These are phyloP conservation scores for Ptychodera flava DNA, from an alignment of 35 echinoderm and acorn worm genomes.

Conservation along the genomic window DNA sequence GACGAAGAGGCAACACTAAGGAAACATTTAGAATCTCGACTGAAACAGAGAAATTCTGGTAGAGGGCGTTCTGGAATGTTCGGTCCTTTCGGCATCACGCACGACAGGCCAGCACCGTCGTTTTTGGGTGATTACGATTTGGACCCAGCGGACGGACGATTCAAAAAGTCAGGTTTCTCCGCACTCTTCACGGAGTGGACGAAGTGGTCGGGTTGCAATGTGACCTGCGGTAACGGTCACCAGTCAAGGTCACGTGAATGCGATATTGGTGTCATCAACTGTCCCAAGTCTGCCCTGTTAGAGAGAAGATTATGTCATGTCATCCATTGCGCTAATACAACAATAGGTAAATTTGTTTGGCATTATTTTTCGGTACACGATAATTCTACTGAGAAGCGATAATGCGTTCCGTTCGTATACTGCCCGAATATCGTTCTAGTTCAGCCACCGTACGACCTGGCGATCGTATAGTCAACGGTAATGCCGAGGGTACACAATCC, in stretches of 20 bases:
- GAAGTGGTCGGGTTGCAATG: not conserved
- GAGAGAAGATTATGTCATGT: not conserved
- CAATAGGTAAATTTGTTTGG: not conserved
- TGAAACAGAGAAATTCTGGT: not conserved
- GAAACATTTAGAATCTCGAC: not conserved
- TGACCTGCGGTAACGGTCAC: not conserved
- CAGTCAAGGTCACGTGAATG: not conserved
- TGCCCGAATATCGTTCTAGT: too few relatives aligned
- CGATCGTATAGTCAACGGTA: too few relatives aligned
- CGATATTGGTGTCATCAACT: not conserved
- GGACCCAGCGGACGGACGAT: too few relatives aligned
- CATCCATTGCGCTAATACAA: not conserved
- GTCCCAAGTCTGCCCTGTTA: not conserved
- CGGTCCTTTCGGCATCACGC: too few relatives aligned
- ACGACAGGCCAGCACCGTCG: too few relatives aligned
- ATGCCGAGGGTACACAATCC: too few relatives aligned
- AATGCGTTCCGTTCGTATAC: too few relatives aligned
- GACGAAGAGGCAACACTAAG: not conserved
- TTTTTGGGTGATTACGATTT: too few relatives aligned
- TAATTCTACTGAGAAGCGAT: too few relatives aligned
- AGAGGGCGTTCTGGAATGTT: not conserved
- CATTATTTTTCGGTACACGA: too few relatives aligned
- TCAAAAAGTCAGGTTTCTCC: too few relatives aligned
- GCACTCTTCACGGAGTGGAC: not conserved
- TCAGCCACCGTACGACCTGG: too few relatives aligned